Conservation (phyloP, 2,888 invertebrate genomes). For the Agonopterix subpropinquella region DNA sequence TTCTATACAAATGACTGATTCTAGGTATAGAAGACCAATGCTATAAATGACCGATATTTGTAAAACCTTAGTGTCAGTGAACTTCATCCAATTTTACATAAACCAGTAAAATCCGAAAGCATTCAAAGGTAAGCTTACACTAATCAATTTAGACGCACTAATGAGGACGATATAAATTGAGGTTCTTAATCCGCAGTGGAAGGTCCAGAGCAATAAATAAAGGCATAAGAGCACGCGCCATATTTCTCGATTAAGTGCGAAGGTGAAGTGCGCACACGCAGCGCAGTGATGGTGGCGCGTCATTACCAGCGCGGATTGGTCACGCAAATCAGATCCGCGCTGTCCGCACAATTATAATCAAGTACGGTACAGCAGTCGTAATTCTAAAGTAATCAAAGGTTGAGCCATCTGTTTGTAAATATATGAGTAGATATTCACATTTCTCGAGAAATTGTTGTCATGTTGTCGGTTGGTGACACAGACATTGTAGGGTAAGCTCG, state of each 20-base stretch:
- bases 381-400: constrained; percentile 71
- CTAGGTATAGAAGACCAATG: no score
- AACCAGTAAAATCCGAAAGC: constrained; percentile 8
- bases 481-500: constrained; percentile 2
- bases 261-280: constrained; percentile 45
- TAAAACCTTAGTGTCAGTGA: no score
- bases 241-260: constrained; percentile 75
- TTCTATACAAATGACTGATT: no score
- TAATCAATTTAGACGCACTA: constrained; percentile 66
- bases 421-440: constrained; percentile 14
- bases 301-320: constrained; percentile 64
- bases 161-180: constrained; percentile 69
- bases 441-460: not conserved
- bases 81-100: not conserved
- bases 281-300: constrained; percentile 49
- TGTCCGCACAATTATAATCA: constrained; percentile 74
- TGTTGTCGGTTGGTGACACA: not conserved
- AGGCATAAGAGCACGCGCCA: constrained; percentile 69
- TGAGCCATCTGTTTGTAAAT: constrained; percentile 54
- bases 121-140: constrained; percentile 29
- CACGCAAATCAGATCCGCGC: constrained; percentile 68
- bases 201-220: constrained; percentile 63
- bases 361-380: constrained; percentile 60
- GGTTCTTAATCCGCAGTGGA: constrained; percentile 57
- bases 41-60: no score